Evolutionary conservation across 2,888 invertebrate genomes (phyloP).

Genomic region (Dryadula phaetusa): DNA sequence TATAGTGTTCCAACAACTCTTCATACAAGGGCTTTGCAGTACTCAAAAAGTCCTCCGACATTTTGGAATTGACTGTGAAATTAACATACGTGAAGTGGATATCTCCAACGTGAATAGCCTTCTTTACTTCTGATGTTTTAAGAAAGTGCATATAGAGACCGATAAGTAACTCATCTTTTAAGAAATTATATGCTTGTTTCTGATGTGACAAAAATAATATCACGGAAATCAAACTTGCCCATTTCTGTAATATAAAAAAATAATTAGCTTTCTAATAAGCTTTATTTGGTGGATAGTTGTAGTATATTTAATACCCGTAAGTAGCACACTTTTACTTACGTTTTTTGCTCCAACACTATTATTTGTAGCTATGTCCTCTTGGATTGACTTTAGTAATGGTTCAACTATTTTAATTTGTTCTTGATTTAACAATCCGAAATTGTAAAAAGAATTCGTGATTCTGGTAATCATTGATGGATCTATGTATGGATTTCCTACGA

Average conservation of each 20-base stretch:
- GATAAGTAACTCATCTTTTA: slow-evolving; percentile 59
- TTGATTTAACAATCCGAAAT: slow-evolving; percentile 68
- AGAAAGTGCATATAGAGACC: slow-evolving; percentile 59
- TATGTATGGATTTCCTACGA: slow-evolving; percentile 72
- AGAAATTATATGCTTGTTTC: slow-evolving; percentile 72
- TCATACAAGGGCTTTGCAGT: slow-evolving; percentile 63
- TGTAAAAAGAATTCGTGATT: slow-evolving; percentile 61
- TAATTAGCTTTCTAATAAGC: no score
- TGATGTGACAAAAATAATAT: slow-evolving; percentile 63
- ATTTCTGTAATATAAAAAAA: slow-evolving; percentile 60
- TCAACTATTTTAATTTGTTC: slow-evolving; percentile 62
- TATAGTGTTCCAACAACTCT: slow-evolving; percentile 65
- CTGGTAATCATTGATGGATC: slow-evolving; percentile 70
- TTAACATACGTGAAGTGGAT: slow-evolving; percentile 64
- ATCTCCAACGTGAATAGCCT: slow-evolving; percentile 71
- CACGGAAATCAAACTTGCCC: slow-evolving; percentile 58
- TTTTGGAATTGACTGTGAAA: slow-evolving; percentile 60
- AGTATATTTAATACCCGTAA: no score
- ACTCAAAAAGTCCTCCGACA: slow-evolving; percentile 69
- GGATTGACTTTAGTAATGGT: slow-evolving; percentile 64
- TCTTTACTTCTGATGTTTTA: slow-evolving; percentile 57
- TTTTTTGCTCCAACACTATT: slow-evolving; percentile 65
- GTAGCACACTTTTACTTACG: slow-evolving; percentile 55
- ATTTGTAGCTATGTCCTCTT: slow-evolving; percentile 60
- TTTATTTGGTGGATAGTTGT: no score